Evolutionary conservation across 2,113 vertebrate species (phyloP), one percentile per base, ranked within the genome.

Genomic region (Acinonyx jubatus): DNA sequence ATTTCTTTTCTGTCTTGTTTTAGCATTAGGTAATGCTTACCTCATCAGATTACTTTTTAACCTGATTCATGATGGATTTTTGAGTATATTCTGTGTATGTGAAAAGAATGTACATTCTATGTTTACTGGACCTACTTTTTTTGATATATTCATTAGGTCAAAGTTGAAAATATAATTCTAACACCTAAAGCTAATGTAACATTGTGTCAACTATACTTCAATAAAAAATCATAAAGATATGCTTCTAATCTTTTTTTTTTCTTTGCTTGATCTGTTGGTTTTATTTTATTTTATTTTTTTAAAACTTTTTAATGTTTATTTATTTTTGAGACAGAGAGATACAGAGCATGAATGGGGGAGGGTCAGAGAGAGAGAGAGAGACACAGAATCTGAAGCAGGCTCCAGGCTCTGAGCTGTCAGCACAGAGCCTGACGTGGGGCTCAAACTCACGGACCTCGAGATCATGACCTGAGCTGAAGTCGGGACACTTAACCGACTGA

Each of bases 101-200:
- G 63, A 82, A 76, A 88, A 48, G 23, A 50, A 89, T 41, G 2
- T 31, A 13, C 3, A 63, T 73, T 89, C 14, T 57, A 1, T 88
- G 27, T 80, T 74, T 91, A 79, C 69, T 73, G 16, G 25, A 14
- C 16, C 33, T 48, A n/a, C 1, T 55, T 79, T 87, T 73, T 86
- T 86, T 74, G 45, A 31, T 73, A 63, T 73, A 25, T 68, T 55
- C 68, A 48, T 79, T 91, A 87, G 25, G 23, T 19, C 45, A 82
- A 33, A 85, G 83, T 84, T 94, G 48, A 85, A 91, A 61, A n/a
- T 79, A 41, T 81, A 76, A 74, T 85, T 96, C 33, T 33, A 61
- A 36, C 14, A 76, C 27, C 41, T 76, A 27, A 45, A 76, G 41
- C 27, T 48, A 76, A 29, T 76, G 14, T 48, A 76, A 76, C 41